A percentile compares a stretch with the other conserved stretches of the same genome.
Conservation (phyloP, 2,888 invertebrate species). For the Crioceris asparagi region DNA sequence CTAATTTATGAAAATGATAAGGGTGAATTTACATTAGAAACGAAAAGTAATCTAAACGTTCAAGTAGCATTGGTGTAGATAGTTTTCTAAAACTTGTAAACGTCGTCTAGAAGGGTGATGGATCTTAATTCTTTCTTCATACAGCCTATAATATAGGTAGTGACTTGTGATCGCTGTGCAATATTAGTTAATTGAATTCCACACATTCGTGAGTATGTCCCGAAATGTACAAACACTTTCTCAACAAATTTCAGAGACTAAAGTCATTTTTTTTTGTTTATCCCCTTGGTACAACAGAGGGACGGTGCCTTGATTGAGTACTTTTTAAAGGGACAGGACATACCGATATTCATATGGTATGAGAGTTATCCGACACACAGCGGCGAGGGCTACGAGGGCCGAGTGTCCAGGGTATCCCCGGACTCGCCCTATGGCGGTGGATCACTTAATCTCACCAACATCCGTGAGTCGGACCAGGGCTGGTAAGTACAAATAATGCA, state of each 20-base stretch:
- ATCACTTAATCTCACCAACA: conserved; percentile 91
- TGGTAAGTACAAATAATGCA: conserved; percentile 89
- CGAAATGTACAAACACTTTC: too few species aligned
- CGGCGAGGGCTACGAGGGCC: conserved; percentile 86
- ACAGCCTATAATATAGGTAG: too few species aligned
- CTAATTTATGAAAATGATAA: too few species aligned
- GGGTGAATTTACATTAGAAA: too few species aligned
- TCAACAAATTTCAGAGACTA: conserved; percentile 18
- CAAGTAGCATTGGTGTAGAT: too few species aligned
- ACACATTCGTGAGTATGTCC: too few species aligned
- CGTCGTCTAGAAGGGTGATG: too few species aligned
- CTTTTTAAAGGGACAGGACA: conserved; percentile 76
- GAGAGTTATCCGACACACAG: conserved; percentile 95
- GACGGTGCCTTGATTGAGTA: conserved; percentile 27
- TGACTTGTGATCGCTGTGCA: too few species aligned
- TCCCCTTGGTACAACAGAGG: conserved; percentile 14
- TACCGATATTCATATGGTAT: conserved; percentile 97
- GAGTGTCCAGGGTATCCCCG: conserved; percentile 79
- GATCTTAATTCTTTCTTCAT: too few species aligned
- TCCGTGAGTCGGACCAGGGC: conserved; percentile 87
- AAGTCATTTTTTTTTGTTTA: conserved; percentile 24
- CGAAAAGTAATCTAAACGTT: too few species aligned
- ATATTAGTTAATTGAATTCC: too few species aligned
- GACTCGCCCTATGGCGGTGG: conserved; percentile 85
- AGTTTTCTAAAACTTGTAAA: too few species aligned